phyloP scores from a whole-genome alignment of 2,797 vertebrate species.

The Salarias fasciatus region DNA sequence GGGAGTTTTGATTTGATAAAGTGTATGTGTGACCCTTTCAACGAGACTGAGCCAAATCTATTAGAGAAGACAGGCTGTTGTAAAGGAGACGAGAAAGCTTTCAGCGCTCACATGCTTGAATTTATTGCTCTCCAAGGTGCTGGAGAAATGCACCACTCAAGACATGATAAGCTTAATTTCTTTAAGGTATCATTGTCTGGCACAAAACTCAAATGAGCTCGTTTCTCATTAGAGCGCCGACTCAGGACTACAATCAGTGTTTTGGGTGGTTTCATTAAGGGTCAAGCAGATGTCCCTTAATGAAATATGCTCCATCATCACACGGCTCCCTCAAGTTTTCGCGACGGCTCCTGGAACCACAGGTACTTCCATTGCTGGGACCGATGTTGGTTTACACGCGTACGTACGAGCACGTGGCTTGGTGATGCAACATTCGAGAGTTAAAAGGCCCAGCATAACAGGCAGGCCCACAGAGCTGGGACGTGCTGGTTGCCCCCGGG shows the following conservation, averaged over 20 bases:
- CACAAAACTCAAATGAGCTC: conserved; percentile 41
- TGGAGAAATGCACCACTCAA: conserved; percentile 38
- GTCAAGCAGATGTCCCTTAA: conserved; percentile 35
- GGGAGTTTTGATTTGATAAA: conserved; percentile 11
- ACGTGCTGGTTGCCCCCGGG: conserved; percentile 58
- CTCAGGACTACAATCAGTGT: conserved; percentile 32
- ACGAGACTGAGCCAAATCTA: conserved; percentile 12
- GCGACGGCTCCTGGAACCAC: conserved; percentile 50
- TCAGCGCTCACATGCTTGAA: conserved; percentile 18
- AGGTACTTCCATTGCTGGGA: conserved; percentile 40
- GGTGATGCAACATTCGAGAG: conserved; percentile 44
- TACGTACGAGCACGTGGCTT: conserved; percentile 28
- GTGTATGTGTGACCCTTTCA: not conserved
- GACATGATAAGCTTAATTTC: conserved; percentile 12
- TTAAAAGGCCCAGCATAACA: conserved; percentile 70
- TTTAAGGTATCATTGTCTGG: conserved; percentile 20
- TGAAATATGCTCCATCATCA: conserved; percentile 37
- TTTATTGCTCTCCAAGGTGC: conserved; percentile 39
- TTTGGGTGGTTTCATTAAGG: conserved; percentile 17
- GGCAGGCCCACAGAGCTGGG: conserved; percentile 69
- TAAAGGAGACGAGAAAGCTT: conserved; percentile 15
- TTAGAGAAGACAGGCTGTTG: conserved; percentile 26
- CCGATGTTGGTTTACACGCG: conserved; percentile 29
- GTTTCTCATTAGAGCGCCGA: conserved; percentile 41
- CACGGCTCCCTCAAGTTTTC: conserved; percentile 34